Base-by-base conservation (phyloP, 2,888 invertebrate species). In the Caprella mutica region DNA sequence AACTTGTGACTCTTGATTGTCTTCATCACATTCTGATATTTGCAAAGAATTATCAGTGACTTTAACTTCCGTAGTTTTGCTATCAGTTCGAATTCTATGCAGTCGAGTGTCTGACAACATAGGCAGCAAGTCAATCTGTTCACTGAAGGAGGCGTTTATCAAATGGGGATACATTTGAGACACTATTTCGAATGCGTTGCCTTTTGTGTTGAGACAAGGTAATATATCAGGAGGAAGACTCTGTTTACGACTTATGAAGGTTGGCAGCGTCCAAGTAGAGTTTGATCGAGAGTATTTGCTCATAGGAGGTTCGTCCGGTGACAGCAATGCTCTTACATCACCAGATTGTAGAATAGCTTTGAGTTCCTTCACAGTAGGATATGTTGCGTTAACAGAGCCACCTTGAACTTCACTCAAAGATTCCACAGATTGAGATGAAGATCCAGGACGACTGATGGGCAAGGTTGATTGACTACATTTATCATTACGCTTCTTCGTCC, bases 251-350 rank as follows among this genome's bases (percentile, higher is more conserved):
- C 55, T 58, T n/a, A 66, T 54, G 69, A 81, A 91, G 0, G 90
- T 91, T 1, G 90, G 91, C 58, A 91, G 74, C 69, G 84, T 86
- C 12, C 90, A 84, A 67, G 89, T 76, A n/a, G 89, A 89, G 58
- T 67, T 68, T 29, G 61, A 65, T 19, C 52, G 40, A 29, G 67
- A 65, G 21, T 58, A 65, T 12, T 54, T 56, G 19, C 65, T 55
- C 17, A 68, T 65, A 17, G 62, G 66, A 33, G 59, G 42, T 14
- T 67, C 65, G 5, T 67, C 67, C 8, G 62, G 58, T 2, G 65
- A 62, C 1, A 65, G 56, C 19, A 65, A 39, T 38, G 59, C 55
- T 4, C 57, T 52, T 14, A 60, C 58, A 9, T 69, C 81, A 46
- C 8, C 85, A 83, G 80, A 83, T 69, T 85, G 83, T 68, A 87